Evolutionary conservation across 2,888 invertebrate species (phyloP), one percentile per base, ranked within the genome.

Genomic region (Agelastica alni): DNA sequence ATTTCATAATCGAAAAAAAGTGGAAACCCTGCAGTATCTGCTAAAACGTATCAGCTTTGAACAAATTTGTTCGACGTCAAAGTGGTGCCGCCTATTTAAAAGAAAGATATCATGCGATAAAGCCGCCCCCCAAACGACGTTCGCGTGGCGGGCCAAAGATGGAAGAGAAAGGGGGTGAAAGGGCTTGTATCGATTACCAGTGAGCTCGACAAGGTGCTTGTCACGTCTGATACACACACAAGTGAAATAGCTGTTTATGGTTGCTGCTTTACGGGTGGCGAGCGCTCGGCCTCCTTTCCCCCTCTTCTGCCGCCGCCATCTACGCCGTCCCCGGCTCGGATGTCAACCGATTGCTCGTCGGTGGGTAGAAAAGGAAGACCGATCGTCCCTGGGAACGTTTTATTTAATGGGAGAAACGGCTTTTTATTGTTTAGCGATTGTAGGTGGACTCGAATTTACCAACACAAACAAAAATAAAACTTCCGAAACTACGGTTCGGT

Each of bases 241-340:
- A 75, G 73, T 71, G 74, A 74, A 76, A 75, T 74, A 70, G 74
- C 75, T 74, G 74, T 75, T 75, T 75, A 75, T 74, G 72, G 73
- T 70, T 68, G 72, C 68, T 67, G 67, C 61, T 61, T 60, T 59
- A 58, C 64, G 62, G 65, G 66, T 62, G 62, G 44, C 26, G 31
- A 65, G 61, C 66, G 61, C 62, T 62, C 63, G 61, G 65, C 61
- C 64, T 62, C 62, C 60, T 9, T 26, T 5, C 22, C 39, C 30
- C 28, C 20, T 39, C 18, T 5, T 14, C 30, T 44, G 18, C 30
- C 41, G 20, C 39, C 37, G 12, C 39, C 39, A 10, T 16, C n/a
- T 28, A n/a, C 16, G 13, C 9, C 14, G 9, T 2, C 34, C 7
- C 14, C 10, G 12, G 42, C 42, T 26, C 58, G 54, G 54, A 54